phyloP scores from a whole-genome alignment of 2,797 vertebrate genomes.

The Bufotes viridis region DNA sequence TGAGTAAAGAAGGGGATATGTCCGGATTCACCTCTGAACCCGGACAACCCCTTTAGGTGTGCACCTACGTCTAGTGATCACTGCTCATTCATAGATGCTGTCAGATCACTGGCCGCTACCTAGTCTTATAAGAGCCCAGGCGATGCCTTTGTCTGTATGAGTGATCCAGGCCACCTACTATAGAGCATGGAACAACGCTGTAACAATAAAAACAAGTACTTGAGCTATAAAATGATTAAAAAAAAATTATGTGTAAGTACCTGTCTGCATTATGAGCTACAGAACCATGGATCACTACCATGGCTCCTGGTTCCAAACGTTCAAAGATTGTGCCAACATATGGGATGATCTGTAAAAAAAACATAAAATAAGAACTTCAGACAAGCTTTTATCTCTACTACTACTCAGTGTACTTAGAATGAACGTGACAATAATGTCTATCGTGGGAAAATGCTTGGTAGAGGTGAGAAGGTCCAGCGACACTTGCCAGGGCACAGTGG shows the following conservation, averaged over 20 bases:
- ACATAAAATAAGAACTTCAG: neutral
- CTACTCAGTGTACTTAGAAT: neutral
- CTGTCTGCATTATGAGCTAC: slow-evolving; percentile 81
- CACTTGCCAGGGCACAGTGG: too few relatives aligned
- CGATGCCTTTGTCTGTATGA: too few relatives aligned
- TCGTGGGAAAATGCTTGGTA: neutral
- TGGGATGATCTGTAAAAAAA: slow-evolving; percentile 76
- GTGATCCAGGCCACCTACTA: too few relatives aligned
- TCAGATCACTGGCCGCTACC: too few relatives aligned
- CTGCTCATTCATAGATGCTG: too few relatives aligned
- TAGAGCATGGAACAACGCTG: too few relatives aligned
- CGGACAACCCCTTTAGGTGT: too few relatives aligned
- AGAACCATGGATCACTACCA: slow-evolving; percentile 83
- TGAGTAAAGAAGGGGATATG: too few relatives aligned
- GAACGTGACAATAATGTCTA: neutral
- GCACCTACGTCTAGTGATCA: too few relatives aligned
- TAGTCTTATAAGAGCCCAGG: too few relatives aligned
- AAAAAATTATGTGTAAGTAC: slow-evolving; percentile 69
- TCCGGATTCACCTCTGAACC: too few relatives aligned
- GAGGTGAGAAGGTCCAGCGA: neutral
- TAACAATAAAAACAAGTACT: neutral
- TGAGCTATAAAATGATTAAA: slow-evolving; percentile 3
- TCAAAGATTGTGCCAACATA: slow-evolving; percentile 84
- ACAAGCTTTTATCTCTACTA: neutral
- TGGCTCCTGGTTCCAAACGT: slow-evolving; percentile 80